Conservation (phyloP, 2,113 vertebrate species). For the Anser cygnoides region DNA sequence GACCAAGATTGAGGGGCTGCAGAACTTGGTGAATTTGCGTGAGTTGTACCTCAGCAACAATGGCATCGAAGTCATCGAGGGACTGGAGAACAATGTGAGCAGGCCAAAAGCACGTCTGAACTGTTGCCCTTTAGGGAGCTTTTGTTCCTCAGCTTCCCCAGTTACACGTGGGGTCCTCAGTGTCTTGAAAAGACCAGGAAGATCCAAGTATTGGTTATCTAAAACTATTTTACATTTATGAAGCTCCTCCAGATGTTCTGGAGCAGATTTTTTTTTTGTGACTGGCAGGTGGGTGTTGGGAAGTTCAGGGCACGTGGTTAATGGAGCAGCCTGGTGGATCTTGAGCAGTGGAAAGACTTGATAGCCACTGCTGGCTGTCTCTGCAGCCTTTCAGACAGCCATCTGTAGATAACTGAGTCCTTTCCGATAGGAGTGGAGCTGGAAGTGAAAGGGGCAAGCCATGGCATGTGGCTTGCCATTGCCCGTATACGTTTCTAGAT, state of each 20-base stretch:
- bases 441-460: background rate
- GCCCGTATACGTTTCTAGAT: background rate
- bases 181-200: background rate
- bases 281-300: background rate
- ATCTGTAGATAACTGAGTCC: too few species aligned
- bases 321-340: background rate
- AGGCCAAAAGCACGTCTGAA: rapidly evolving
- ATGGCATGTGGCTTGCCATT: background rate
- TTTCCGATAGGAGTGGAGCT: background rate
- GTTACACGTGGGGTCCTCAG: background rate
- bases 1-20: slow-evolving; percentile 96
- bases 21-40: slow-evolving; percentile 87
- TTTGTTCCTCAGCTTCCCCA: background rate
- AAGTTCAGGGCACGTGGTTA: background rate
- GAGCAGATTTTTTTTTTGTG: background rate
- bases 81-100: slow-evolving; percentile 96
- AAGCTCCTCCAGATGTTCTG: background rate
- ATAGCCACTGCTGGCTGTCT: background rate
- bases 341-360: background rate
- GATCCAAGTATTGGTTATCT: background rate
- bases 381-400: background rate
- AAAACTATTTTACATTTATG: background rate
- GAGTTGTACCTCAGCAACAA: slow-evolving; percentile 98
- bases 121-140: background rate
- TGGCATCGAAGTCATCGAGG: slow-evolving; percentile 96